A percentile compares a stretch with the other conserved stretches of the same genome.
Conservation (phyloP, 2,888 invertebrate species). For the Caenorhabditis plicata region DNA sequence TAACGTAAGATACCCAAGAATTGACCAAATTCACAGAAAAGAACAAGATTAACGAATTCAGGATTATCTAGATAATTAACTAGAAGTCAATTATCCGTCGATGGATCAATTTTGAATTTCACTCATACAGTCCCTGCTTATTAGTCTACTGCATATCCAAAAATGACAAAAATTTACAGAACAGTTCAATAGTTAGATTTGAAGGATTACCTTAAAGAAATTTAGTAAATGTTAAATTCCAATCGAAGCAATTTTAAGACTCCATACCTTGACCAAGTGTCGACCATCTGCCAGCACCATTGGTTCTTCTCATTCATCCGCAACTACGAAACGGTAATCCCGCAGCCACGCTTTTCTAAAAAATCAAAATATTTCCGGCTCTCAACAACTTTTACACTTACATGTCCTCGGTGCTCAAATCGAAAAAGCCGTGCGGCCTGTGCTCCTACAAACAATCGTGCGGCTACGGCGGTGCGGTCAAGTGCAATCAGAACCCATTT, state of each 20-base stretch:
- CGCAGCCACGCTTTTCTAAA: not conserved
- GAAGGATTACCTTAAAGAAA: too few relatives aligned
- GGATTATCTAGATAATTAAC: too few relatives aligned
- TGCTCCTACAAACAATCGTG: slow-evolving; percentile 63
- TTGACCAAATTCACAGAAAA: too few relatives aligned
- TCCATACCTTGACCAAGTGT: slow-evolving; percentile 58
- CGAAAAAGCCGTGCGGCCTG: slow-evolving; percentile 57
- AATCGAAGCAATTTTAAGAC: slow-evolving; percentile 30
- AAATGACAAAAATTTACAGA: too few relatives aligned
- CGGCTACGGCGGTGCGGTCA: slow-evolving; percentile 59
- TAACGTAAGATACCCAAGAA: too few relatives aligned
- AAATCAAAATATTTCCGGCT: slow-evolving; percentile 20
- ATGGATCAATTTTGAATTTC: too few relatives aligned
- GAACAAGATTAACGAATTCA: too few relatives aligned
- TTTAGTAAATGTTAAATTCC: not conserved
- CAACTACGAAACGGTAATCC: slow-evolving; percentile 43
- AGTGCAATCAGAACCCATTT: slow-evolving; percentile 60
- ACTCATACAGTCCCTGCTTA: too few relatives aligned
- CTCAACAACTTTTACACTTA: slow-evolving; percentile 61
- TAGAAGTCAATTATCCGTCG: too few relatives aligned
- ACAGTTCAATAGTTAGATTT: too few relatives aligned
- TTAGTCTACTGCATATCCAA: too few relatives aligned
- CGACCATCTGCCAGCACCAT: slow-evolving; percentile 59
- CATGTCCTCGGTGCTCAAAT: slow-evolving; percentile 50
- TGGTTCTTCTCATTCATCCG: slow-evolving; percentile 64